These are phyloP conservation scores for Cisticola juncidis DNA, from an alignment of 2,113 vertebrate genomes.

Conservation along the genomic window DNA sequence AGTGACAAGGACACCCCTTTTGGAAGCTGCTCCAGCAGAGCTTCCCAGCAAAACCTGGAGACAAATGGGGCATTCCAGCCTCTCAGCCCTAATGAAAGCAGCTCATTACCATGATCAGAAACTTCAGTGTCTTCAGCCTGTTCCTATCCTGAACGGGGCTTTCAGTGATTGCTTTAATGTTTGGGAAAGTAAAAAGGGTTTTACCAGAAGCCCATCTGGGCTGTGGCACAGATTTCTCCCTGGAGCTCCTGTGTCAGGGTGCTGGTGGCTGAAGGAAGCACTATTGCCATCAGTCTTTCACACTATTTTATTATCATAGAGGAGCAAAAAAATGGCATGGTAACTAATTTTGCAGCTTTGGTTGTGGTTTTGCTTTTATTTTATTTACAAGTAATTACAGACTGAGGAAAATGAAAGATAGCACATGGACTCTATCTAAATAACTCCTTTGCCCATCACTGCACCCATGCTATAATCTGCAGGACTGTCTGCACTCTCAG, in stretches of 20 bases:
- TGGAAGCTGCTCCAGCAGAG: background rate
- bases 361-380: background rate
- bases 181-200: background rate
- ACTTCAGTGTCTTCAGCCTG: background rate
- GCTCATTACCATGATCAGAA: background rate
- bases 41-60: background rate
- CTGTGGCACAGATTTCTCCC: background rate
- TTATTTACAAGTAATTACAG: constrained; percentile 9
- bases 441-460: constrained; percentile 5
- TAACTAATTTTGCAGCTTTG: background rate
- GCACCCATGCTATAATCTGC: background rate
- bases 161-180: background rate
- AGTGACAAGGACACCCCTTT: rapidly evolving
- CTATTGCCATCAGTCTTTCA: background rate
- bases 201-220: background rate
- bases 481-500: constrained; percentile 22
- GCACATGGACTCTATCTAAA: background rate
- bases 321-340: background rate
- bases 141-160: background rate
- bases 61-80: background rate
- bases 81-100: background rate
- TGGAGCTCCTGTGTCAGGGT: background rate
- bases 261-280: background rate
- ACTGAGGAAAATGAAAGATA: background rate
- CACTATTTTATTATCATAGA: background rate